Evolutionary conservation across 2,113 vertebrate genomes (phyloP).

Genomic region (Cepphus grylle): DNA sequence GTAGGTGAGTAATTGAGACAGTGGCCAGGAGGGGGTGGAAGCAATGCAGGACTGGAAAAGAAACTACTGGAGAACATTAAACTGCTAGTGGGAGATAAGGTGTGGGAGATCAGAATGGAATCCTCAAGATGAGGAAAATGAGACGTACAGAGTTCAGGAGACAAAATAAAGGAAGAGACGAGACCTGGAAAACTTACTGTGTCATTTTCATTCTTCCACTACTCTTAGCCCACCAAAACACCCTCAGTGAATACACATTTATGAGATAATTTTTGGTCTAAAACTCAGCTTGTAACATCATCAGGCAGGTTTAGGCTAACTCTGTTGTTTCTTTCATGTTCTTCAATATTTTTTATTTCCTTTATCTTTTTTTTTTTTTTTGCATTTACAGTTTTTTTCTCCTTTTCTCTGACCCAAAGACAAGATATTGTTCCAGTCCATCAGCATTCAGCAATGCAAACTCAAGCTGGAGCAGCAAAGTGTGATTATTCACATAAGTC

Average conservation of each 20-base stretch:
- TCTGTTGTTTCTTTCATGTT: not conserved
- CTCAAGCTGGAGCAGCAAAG: not conserved
- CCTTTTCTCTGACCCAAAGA: not conserved
- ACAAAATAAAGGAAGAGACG: not conserved
- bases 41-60: not conserved
- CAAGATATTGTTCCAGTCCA: not conserved
- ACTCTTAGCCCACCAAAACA: not conserved
- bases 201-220: not conserved
- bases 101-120: not conserved
- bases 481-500: not conserved
- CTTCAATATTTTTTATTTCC: not conserved
- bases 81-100: not conserved
- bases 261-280: not conserved
- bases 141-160: not conserved
- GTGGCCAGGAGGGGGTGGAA: not conserved
- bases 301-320: not conserved
- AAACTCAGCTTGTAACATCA: not conserved
- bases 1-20: not conserved
- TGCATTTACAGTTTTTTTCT: not conserved
- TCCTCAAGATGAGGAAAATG: not conserved
- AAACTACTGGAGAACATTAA: not conserved
- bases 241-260: accelerated
- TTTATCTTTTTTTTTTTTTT: not conserved
- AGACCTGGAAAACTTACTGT: not conserved
- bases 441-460: not conserved